Percentiles rank a stretch among this genome's conserved stretches.
These are phyloP conservation scores for Nomada flava DNA, from an alignment of 2,888 invertebrate species.

Conservation along the genomic window DNA sequence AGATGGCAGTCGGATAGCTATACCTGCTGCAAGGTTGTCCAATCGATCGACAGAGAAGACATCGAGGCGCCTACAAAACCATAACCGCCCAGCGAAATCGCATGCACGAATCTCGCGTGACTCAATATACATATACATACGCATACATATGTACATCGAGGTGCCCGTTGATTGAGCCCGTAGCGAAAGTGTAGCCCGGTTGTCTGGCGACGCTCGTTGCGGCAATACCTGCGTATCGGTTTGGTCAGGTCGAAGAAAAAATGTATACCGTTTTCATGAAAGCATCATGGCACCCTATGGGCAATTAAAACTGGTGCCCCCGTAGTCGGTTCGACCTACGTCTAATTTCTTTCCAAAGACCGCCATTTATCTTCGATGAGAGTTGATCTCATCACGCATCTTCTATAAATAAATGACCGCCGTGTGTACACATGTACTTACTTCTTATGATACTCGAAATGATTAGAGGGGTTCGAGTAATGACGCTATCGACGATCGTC, in stretches of 20 bases:
- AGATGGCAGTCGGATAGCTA: conserved; percentile 24
- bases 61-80: conserved; percentile 73
- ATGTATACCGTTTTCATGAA: conserved; percentile 5
- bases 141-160: background rate
- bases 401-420: conserved; percentile 26
- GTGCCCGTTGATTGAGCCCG: conserved; percentile 32
- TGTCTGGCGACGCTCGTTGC: conserved; percentile 32
- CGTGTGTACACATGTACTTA: background rate
- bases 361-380: conserved; percentile 34
- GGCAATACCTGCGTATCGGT: conserved; percentile 28
- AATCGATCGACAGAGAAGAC: conserved; percentile 72
- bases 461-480: background rate
- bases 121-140: conserved; percentile 7
- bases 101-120: conserved; percentile 69
- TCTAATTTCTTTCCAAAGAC: conserved; percentile 30
- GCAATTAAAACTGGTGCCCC: conserved; percentile 29
- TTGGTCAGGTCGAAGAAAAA: conserved; percentile 15
- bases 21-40: conserved; percentile 28
- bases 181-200: conserved; percentile 44
- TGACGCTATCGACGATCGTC: conserved; percentile 4
- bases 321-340: conserved; percentile 28
- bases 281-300: conserved; percentile 17
- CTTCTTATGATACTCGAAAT: background rate
- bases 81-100: conserved; percentile 60
- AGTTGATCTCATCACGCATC: conserved; percentile 17